Evolutionary conservation across 2,888 invertebrate genomes (phyloP).

Genomic region (Blera fallax): DNA sequence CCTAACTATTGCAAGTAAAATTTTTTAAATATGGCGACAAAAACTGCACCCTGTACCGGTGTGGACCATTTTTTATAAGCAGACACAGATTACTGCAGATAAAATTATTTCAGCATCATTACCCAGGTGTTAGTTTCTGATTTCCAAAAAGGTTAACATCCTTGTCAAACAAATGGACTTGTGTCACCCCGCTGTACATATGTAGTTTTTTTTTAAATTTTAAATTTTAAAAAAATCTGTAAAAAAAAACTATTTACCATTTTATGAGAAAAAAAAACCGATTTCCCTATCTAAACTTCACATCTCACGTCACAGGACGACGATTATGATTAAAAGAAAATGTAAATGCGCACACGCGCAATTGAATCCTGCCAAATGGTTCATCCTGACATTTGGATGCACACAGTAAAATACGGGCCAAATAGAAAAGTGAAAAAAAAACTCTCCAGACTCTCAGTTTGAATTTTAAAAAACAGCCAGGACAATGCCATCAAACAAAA

Average conservation of each 20-base stretch:
- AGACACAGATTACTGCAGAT: constrained; percentile 6
- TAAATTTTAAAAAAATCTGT: background rate
- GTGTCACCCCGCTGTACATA: background rate
- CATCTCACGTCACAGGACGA: constrained; percentile 15
- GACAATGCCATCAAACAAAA: constrained; percentile 58
- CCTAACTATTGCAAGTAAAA: no score
- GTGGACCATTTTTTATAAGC: background rate
- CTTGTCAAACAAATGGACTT: constrained; percentile 41
- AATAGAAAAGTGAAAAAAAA: background rate
- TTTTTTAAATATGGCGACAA: no score
- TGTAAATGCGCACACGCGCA: constrained; percentile 70
- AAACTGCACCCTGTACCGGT: no score
- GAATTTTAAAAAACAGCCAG: constrained; percentile 33
- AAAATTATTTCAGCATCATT: constrained; percentile 63
- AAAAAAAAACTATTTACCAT: constrained; percentile 58
- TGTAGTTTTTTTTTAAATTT: constrained; percentile 1
- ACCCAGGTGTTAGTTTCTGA: constrained; percentile 61
- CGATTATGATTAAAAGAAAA: constrained; percentile 37
- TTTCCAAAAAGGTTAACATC: constrained; percentile 51
- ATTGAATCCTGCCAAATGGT: constrained; percentile 71
- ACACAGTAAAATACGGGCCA: constrained; percentile 46
- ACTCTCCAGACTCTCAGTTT: constrained; percentile 30
- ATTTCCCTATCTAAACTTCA: constrained; percentile 11
- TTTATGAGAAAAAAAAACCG: constrained; percentile 5
- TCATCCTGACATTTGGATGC: constrained; percentile 48